Evolutionary conservation across 2,797 vertebrate genomes (phyloP).

Genomic region (Scomberomorus guttatus): DNA sequence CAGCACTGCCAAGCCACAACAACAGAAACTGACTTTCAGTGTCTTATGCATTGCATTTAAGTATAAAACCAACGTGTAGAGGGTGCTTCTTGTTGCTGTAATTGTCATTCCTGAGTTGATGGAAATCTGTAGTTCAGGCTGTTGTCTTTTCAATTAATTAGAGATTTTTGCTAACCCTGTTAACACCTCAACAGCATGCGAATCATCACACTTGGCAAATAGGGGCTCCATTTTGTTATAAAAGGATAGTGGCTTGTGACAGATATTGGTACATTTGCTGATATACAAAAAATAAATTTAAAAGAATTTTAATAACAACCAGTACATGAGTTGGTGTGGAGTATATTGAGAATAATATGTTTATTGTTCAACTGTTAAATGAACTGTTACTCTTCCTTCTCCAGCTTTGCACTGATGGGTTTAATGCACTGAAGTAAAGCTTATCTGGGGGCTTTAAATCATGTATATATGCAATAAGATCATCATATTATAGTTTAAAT

Average conservation of each 20-base stretch:
- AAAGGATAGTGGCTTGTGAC: not conserved
- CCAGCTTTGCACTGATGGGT: not conserved
- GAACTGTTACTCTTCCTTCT: not conserved
- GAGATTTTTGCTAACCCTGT: not conserved
- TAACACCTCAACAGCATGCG: not conserved
- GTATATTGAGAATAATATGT: not conserved
- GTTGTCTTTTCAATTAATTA: not conserved
- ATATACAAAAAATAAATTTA: not conserved
- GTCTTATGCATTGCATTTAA: conserved; percentile 4
- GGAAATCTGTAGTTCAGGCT: not conserved
- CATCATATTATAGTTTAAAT: not conserved
- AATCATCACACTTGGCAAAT: not conserved
- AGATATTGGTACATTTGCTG: not conserved
- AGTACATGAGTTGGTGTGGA: not conserved
- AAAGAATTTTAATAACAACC: not conserved
- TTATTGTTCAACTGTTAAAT: not conserved
- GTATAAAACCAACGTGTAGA: conserved; percentile 3
- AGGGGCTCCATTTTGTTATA: not conserved
- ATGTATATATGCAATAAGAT: not conserved
- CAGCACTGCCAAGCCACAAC: conserved; percentile 22
- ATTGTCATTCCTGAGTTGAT: not conserved
- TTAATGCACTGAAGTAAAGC: not conserved
- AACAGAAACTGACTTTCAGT: conserved; percentile 28
- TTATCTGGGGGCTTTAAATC: not conserved
- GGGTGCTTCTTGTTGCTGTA: conserved; percentile 11